Percentiles rank a stretch among this genome's conserved stretches.
Evolutionary conservation across 1,140 invertebrate genomes (phyloP).

Genomic region (Neodiprion lecontei): DNA sequence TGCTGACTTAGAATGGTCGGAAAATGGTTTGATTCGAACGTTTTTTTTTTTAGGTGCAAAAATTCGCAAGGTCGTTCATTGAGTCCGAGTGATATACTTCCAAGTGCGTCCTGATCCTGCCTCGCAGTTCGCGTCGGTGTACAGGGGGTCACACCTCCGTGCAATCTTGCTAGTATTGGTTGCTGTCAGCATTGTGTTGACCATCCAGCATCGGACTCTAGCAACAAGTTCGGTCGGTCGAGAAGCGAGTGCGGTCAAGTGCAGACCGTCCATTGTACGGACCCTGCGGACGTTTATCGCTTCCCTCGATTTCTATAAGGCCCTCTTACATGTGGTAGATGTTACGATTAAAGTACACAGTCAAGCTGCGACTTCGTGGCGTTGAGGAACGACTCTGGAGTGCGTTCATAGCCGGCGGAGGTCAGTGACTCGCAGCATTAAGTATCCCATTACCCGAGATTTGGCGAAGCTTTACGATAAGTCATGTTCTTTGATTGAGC

Average conservation of each 20-base stretch:
- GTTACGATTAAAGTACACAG: not conserved
- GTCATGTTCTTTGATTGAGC: not conserved
- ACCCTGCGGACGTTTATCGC: not conserved
- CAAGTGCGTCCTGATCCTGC: too few relatives aligned
- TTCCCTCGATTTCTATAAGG: constrained; percentile 5
- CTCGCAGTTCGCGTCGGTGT: too few relatives aligned
- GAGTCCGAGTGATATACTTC: too few relatives aligned
- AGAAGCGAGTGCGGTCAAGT: not conserved
- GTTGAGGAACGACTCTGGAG: not conserved
- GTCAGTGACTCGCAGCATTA: not conserved
- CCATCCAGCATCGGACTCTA: not conserved
- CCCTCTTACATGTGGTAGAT: not conserved
- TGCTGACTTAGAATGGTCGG: too few relatives aligned
- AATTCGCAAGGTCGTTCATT: too few relatives aligned
- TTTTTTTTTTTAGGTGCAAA: too few relatives aligned
- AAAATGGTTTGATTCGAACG: too few relatives aligned
- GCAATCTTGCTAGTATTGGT: not conserved
- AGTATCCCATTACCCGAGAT: not conserved
- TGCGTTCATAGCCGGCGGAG: not conserved
- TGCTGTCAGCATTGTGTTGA: constrained; percentile 4
- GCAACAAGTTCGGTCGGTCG: not conserved
- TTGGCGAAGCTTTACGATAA: not conserved
- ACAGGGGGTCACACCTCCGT: not conserved
- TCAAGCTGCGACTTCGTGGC: not conserved
- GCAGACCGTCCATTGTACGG: constrained; percentile 3